Evolutionary conservation across 2,888 invertebrate species (phyloP), one percentile per base, ranked within the genome.

Genomic region (Torymus texanus): DNA sequence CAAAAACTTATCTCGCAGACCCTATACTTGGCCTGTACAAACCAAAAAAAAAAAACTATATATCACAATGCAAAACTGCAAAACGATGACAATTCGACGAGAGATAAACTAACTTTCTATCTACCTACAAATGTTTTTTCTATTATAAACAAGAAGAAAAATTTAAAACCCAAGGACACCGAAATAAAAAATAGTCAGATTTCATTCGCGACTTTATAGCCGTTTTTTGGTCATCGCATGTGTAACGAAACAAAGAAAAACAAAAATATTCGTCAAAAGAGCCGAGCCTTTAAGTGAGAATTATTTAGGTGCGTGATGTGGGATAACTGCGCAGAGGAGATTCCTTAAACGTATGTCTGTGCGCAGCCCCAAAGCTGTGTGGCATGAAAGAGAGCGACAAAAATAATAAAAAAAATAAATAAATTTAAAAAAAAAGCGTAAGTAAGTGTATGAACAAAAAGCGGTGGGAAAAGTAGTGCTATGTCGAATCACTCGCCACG

Each of bases 1-100:
- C 84, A 83, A 86, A 83, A 70, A 79, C 71, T 24, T 73, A 68
- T 81, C 67, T 65, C 58, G 65, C 71, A 75, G 63, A 79, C 53
- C 67, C 66, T 29, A 29, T 2, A 21, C 29, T 66, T 72, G 74
- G 71, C 77, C 76, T 76, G 68, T 65, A 65, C 24, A 58, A 66
- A 72, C 75, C 56, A 29, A 29, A 29, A 29, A 29, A 29, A 29
- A 29, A 5, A 29, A 21, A 21, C 21, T 21, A 21, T 21, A 21
- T 29, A 29, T 29, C 29, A 29, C 29, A 3, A 68, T 59, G 55
- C 55, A 75, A 29, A 62, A 51, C 56, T 58, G 61, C 59, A 65
- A 65, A 21, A 71, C 41, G 1, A 29, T 29, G 29, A 29, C 29
- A 72, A 67, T 73, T 78, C 51, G 73, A 79, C 53, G 62, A 29